Base-by-base conservation (phyloP, 1,140 invertebrate genomes). In the Dendroctonus ponderosae region DNA sequence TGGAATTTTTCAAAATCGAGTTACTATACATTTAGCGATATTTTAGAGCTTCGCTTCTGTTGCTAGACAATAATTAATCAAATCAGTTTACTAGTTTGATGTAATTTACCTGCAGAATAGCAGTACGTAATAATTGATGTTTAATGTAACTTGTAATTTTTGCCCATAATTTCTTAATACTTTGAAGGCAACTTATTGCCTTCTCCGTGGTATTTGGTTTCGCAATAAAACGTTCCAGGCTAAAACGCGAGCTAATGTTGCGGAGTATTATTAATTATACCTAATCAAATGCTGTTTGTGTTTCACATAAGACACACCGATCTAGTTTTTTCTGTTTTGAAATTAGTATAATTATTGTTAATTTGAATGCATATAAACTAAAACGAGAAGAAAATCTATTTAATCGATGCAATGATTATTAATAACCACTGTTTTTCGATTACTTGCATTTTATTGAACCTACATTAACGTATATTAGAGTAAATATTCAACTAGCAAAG, bases 251-350 rank as follows among this genome's bases (percentile, higher is more conserved):
- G 15, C 50, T 51, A 15, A n/a, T 51, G 50, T 15, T 15, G 14
- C 50, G 15, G 15, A 26, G 15, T 51, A 26, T 4, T 12, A 51
- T 51, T 51, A 51, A 51, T 51, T 51, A 51, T 15, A 51, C 50
- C 7, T 51, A 51, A 51, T 51, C 11, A n/a, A 51, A 26, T 26
- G 26, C 26, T 26, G 26, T 51, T 8, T 26, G 50, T 15, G 50
- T 51, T 51, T 51, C 50, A 51, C 11, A 51, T 51, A 51, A 51
- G 50, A 51, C 50, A 51, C 11, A 51, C 11, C 15, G 50, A 51
- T 51, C 50, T 8, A 51, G 50, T 51, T 51, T 26, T 51, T 51
- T 8, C 15, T 12, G 11, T 15, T 51, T 26, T 26, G 26, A 51
- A 51, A 15, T n/a, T 51, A 51, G 7, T 51, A 51, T 26, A 51